Evolutionary conservation across 2,113 vertebrate genomes (phyloP), one percentile per base, ranked within the genome.

Genomic region (Callocephalon fimbriatum): DNA sequence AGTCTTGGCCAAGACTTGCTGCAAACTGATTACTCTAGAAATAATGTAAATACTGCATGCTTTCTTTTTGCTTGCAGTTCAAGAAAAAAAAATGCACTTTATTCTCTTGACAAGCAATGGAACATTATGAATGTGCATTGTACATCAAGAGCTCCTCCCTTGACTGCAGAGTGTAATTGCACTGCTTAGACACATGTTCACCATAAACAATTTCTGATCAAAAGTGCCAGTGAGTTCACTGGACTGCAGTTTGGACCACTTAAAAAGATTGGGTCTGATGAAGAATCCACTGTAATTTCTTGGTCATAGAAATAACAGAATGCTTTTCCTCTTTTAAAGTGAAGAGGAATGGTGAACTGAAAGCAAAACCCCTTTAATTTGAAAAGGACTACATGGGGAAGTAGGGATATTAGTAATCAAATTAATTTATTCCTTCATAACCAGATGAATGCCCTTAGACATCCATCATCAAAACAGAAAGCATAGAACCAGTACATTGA

Each of bases 381-480:
- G 66, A 68, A 61, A 91, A 94, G 31, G 19, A 40, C 26, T 51
- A 32, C 19, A 62, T 10, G 4, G 7, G 15, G 5, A 86, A 70
- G 35, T 10, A 8, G 19, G 6, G 12, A 35, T 37, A 72, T 68
- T 61, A 88, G 27, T 22, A 76, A 48, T 21, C 32, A 25, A 73
- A 88, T 76, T n/a, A 26, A 82, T 73, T 90, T 75, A n/a, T 83
- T 92, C 9, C 7, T 71, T 63, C 25, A 40, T n/a, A 62, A 94
- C 22, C 31, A 80, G 15, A 88, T 29, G 27, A 94, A 71, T 23
- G 22, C 20, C 14, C 17, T 82, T 66, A 90, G 38, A 95, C 15
- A 85, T 19, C 14, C 50, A 78, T 72, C 72, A 72, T 51, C 44
- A 76, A 72, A 95, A 75, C 4, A 73, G 56, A 94, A 89, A 91